Conservation (phyloP, 2,888 invertebrate species). For the Macaria notata region DNA sequence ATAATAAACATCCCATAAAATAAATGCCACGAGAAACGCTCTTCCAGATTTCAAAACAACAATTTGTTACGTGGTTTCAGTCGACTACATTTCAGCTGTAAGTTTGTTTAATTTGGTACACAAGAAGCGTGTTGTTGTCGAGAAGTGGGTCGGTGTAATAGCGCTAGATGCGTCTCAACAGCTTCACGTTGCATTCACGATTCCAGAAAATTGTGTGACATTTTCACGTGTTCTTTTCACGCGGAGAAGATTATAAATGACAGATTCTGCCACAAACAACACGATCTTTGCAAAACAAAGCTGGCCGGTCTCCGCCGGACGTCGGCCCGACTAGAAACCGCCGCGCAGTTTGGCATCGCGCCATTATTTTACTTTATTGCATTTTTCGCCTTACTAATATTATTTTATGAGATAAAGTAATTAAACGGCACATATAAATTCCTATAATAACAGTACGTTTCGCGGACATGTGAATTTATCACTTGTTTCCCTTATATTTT, state of each 20-base stretch:
- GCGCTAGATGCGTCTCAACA: slow-evolving; percentile 12
- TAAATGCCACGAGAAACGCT: slow-evolving; percentile 23
- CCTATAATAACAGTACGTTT: slow-evolving; percentile 31
- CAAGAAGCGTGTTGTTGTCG: slow-evolving; percentile 16
- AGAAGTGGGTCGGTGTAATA: slow-evolving; percentile 16
- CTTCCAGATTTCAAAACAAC: slow-evolving; percentile 27
- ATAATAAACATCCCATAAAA: slow-evolving; percentile 38
- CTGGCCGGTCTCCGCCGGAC: slow-evolving; percentile 40
- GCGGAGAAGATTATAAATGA: slow-evolving; percentile 13
- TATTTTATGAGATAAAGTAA: slow-evolving; percentile 48
- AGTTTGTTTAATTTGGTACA: slow-evolving; percentile 13
- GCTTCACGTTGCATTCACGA: slow-evolving; percentile 9
- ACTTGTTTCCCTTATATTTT: slow-evolving; percentile 21
- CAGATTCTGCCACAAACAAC: slow-evolving; percentile 19
- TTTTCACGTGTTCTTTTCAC: slow-evolving; percentile 15
- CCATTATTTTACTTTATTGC: slow-evolving; percentile 61
- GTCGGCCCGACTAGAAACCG: slow-evolving; percentile 63
- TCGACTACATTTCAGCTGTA: slow-evolving; percentile 7
- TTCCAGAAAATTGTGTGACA: slow-evolving; percentile 11
- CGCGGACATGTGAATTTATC: slow-evolving; percentile 22
- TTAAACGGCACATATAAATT: slow-evolving; percentile 44
- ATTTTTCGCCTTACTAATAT: slow-evolving; percentile 55
- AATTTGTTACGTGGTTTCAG: slow-evolving; percentile 22
- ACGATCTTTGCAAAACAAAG: slow-evolving; percentile 43
- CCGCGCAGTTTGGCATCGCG: slow-evolving; percentile 61